phyloP scores from a whole-genome alignment of 2,888 invertebrate species.

The Lordiphosa fenestrarum region DNA sequence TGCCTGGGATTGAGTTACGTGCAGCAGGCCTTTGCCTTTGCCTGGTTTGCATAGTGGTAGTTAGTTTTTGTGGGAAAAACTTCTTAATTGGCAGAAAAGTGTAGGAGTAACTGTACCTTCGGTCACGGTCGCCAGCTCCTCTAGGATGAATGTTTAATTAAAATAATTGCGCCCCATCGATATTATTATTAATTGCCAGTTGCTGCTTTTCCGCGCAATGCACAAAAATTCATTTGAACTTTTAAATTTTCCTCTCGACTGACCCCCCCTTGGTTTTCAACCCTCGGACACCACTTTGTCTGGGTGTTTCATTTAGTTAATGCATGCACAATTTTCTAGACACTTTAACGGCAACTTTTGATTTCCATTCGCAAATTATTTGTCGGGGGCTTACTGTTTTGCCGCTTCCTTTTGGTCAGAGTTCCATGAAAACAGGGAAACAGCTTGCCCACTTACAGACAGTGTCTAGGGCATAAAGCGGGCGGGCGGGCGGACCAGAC shows the following conservation, averaged over 20 bases:
- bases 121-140: too few species aligned
- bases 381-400: constrained; percentile 18
- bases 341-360: constrained; percentile 71
- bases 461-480: constrained; percentile 42
- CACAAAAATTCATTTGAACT: constrained; percentile 11
- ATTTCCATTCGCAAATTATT: constrained; percentile 48
- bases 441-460: constrained; percentile 54
- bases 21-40: constrained; percentile 15
- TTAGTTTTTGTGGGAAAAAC: constrained; percentile 7
- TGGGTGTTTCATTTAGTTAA: constrained; percentile 70
- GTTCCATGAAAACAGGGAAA: constrained; percentile 26
- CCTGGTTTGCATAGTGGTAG: too few species aligned
- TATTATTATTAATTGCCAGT: constrained; percentile 7
- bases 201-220: background rate
- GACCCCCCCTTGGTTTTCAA: constrained; percentile 4
- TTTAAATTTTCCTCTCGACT: constrained; percentile 17
- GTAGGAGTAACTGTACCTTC: too few species aligned
- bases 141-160: background rate
- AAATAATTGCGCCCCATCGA: background rate
- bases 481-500: constrained; percentile 41
- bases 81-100: background rate
- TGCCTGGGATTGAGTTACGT: constrained; percentile 64
- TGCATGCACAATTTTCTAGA: constrained; percentile 74
- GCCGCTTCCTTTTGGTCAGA: background rate
- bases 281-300: constrained; percentile 38